phyloP scores from a whole-genome alignment of 1,140 invertebrate species.

The Tetragonula clypearis region DNA sequence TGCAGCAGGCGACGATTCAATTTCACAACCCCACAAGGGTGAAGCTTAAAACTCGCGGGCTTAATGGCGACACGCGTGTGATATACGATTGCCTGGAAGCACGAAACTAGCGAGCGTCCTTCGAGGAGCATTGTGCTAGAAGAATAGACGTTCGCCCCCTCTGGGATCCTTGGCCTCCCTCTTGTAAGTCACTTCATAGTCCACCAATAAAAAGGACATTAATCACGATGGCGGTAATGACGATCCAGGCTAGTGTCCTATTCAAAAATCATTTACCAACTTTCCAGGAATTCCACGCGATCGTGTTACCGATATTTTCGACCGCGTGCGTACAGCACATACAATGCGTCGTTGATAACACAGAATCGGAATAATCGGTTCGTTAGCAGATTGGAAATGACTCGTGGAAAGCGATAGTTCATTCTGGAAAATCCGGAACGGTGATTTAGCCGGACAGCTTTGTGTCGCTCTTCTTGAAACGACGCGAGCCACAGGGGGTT shows the following conservation, averaged over 20 bases:
- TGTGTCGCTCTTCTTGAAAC: constrained; percentile 30
- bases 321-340: background rate
- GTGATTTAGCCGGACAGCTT: constrained; percentile 34
- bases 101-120: constrained; percentile 31
- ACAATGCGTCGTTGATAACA: too few relatives aligned
- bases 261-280: constrained; percentile 10
- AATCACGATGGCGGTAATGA: constrained; percentile 22
- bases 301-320: background rate
- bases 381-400: constrained; percentile 40
- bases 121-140: constrained; percentile 27
- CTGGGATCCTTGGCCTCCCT: constrained; percentile 2
- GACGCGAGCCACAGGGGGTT: constrained; percentile 39
- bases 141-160: constrained; percentile 37
- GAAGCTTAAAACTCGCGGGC: background rate
- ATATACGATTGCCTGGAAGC: constrained; percentile 23
- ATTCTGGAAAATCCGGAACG: constrained; percentile 7
- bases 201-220: constrained; percentile 38
- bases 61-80: constrained; percentile 3
- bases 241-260: background rate
- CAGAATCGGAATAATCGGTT: constrained; percentile 15
- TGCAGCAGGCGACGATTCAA: constrained; percentile 15
- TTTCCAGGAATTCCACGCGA: background rate
- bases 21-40: background rate
- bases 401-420: constrained; percentile 34
- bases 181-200: constrained; percentile 15